Evolutionary conservation across 1,140 invertebrate genomes (phyloP), one percentile per base, ranked within the genome.

Genomic region (Hermetia illucens): DNA sequence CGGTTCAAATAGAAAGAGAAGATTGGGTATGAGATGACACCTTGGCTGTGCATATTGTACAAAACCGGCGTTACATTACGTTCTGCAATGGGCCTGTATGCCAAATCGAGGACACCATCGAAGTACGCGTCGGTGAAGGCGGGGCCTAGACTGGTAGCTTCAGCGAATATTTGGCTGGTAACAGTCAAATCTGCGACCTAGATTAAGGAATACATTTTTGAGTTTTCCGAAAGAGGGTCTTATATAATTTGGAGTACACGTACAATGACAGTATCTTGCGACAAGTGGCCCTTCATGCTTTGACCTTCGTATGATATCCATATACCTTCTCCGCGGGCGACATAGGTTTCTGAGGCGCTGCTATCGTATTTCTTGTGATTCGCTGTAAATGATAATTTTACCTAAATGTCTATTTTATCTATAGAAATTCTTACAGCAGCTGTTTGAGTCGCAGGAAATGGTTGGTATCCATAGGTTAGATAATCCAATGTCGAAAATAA

Each of bases 391-490:
- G 25, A 47, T 37, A 47, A 9, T 20, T 2, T 12, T 17, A n/a
- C n/a, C n/a, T n/a, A n/a, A n/a, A n/a, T n/a, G n/a, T n/a, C n/a
- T n/a, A n/a, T 31, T 31, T 15, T n/a, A n/a, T n/a, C n/a, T n/a
- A n/a, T n/a, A n/a, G n/a, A 22, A 25, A 37, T 59, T 75, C 86
- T 81, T 71, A 85, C 91, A 66, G 61, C 94, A 98, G 32, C 96
- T 95, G 19, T 83, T 83, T 43, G 77, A 69, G 48, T 87, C 77
- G 53, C 92, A 96, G 56, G 93, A 79, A 62, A 95, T 94, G 0
- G 92, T 97, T 5, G 95, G 94, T 41, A 99, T 80, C 95, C 95
- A 98, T 17, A 99, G 69, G 61, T 98, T 99, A 6, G 93, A 95
- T 2, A 92, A 97, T 36, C 95, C 95, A 8, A 93, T 95, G 59